These are phyloP conservation scores for Danaus chrysippus DNA, from an alignment of 2,888 invertebrate species.

Conservation along the genomic window DNA sequence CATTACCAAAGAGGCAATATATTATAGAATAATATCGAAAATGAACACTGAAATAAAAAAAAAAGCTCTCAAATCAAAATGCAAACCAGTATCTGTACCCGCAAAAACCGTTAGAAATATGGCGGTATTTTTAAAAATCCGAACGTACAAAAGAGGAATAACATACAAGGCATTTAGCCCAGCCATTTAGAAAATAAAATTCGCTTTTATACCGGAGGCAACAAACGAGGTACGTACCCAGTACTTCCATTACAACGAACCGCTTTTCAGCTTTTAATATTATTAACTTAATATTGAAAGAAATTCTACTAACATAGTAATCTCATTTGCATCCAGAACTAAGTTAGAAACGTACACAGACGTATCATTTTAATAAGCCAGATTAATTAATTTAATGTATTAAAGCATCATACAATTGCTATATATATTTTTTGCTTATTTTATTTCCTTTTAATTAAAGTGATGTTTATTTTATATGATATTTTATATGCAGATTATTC, in stretches of 20 bases:
- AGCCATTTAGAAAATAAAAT: constrained; percentile 39
- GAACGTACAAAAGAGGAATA: constrained; percentile 34
- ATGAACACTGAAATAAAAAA: constrained; percentile 29
- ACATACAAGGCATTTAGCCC: constrained; percentile 34
- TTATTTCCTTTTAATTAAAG: not conserved
- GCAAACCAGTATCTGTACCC: constrained; percentile 27
- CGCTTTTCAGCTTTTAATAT: constrained; percentile 31
- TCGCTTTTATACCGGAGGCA: constrained; percentile 33
- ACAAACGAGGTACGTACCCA: constrained; percentile 26
- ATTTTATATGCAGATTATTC: too few relatives aligned
- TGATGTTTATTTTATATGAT: not conserved
- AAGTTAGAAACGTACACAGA: constrained; percentile 10
- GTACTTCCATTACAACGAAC: constrained; percentile 30
- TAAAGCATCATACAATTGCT: not conserved
- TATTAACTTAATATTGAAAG: constrained; percentile 31
- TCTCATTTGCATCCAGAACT: constrained; percentile 27
- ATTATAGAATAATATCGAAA: constrained; percentile 28
- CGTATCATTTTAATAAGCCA: constrained; percentile 1
- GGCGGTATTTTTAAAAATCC: constrained; percentile 33
- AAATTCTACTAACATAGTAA: constrained; percentile 31
- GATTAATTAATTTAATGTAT: constrained; percentile 8
- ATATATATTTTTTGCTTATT: not conserved
- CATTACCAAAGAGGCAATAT: constrained; percentile 27
- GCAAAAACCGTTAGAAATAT: constrained; percentile 36
- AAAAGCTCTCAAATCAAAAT: constrained; percentile 30